These are phyloP conservation scores for Melanocharis versteri DNA, from an alignment of 2,113 vertebrate genomes.

Conservation along the genomic window DNA sequence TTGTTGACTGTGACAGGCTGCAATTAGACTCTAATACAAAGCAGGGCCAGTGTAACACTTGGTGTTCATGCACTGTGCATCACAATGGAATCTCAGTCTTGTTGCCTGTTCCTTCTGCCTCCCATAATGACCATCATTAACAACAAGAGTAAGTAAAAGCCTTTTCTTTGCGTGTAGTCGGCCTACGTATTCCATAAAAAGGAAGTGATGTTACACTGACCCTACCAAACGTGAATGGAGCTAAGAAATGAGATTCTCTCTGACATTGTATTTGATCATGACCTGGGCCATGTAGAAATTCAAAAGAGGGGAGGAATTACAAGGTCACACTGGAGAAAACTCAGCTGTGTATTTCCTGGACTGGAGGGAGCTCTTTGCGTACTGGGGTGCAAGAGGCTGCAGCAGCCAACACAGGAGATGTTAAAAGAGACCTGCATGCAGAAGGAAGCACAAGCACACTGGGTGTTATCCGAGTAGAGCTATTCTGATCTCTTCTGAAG, in stretches of 20 bases:
- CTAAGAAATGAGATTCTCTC: not conserved
- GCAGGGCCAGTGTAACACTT: not conserved
- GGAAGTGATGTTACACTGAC: not conserved
- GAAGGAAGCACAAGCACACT: not conserved
- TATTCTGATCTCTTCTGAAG: not conserved
- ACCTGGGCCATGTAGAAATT: not conserved
- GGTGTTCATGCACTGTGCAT: not conserved
- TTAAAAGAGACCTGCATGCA: not conserved
- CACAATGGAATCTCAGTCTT: not conserved
- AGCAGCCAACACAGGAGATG: not conserved
- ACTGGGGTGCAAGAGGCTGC: not conserved
- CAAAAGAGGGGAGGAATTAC: not conserved
- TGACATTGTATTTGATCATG: not conserved
- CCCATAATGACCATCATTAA: not conserved
- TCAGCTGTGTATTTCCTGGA: not conserved
- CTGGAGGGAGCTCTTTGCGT: not conserved
- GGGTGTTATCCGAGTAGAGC: not conserved
- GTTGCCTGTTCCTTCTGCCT: not conserved
- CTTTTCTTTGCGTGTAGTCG: not conserved
- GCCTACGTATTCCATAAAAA: not conserved
- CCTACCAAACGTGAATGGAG: not conserved
- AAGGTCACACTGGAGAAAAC: not conserved
- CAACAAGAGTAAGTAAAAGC: not conserved
- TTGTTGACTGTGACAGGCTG: conserved; percentile 11
- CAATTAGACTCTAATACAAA: conserved; percentile 10